These are phyloP conservation scores for Platycheirus rosarum DNA, from an alignment of 2,888 invertebrate genomes.

Conservation along the genomic window DNA sequence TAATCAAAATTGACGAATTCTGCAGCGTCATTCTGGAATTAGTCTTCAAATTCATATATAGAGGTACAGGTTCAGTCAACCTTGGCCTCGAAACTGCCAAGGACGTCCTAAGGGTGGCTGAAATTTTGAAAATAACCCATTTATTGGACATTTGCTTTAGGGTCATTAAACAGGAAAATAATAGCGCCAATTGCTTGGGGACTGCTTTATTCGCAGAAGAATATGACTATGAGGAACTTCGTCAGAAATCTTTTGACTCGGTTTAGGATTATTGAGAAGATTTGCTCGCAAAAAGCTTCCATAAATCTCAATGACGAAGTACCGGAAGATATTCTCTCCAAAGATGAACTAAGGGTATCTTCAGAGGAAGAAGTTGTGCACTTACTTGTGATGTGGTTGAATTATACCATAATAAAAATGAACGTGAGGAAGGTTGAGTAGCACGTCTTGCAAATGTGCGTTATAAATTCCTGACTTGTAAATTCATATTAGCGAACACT, in stretches of 20 bases:
- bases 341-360: not conserved
- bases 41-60: not conserved
- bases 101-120: not conserved
- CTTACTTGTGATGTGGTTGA: not conserved
- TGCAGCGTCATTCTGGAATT: not conserved
- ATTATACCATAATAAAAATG: not conserved
- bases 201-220: not conserved
- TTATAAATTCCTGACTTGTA: not conserved
- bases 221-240: not conserved
- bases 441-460: not conserved
- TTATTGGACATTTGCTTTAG: not conserved
- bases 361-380: not conserved
- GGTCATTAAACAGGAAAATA: not conserved
- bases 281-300: not conserved
- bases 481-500: not conserved
- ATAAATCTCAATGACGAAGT: not conserved
- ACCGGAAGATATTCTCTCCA: not conserved
- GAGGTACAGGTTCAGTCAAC: not conserved
- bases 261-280: not conserved
- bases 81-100: not conserved
- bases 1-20: not conserved
- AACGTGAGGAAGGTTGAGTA: not conserved
- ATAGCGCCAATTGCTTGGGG: not conserved
- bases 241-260: not conserved
- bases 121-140: not conserved